These are phyloP conservation scores for Scomberomorus guttatus DNA, from an alignment of 2,797 vertebrate species.

Conservation along the genomic window DNA sequence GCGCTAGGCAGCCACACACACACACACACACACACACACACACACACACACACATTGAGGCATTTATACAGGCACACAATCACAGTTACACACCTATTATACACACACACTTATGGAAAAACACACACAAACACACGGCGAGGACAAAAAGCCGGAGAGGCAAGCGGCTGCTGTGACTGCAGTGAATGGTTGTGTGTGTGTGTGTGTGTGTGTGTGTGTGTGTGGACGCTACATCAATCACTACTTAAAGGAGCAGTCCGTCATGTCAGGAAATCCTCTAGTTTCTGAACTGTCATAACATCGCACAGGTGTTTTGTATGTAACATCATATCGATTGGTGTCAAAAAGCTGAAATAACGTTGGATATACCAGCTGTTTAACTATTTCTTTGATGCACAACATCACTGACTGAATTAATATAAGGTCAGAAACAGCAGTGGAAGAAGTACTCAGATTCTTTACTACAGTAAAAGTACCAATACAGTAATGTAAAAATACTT, in stretches of 20 bases:
- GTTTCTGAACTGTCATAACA: too few relatives aligned
- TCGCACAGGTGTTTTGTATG: too few relatives aligned
- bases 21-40: conserved; percentile 15
- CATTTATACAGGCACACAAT: conserved; percentile 22
- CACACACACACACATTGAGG: neutral
- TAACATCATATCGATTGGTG: too few relatives aligned
- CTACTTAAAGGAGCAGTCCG: neutral
- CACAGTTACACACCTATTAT: conserved; percentile 33
- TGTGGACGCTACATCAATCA: neutral
- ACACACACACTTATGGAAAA: neutral
- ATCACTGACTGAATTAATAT: too few relatives aligned
- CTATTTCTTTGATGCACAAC: too few relatives aligned
- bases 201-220: neutral
- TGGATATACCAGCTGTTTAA: too few relatives aligned
- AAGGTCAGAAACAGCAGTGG: too few relatives aligned
- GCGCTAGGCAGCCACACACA: conserved; percentile 39
- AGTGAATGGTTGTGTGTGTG: neutral
- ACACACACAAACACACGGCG: neutral
- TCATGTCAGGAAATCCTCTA: neutral
- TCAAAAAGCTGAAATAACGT: too few relatives aligned
- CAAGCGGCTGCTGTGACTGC: neutral
- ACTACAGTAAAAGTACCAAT: too few relatives aligned
- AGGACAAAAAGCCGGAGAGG: neutral
- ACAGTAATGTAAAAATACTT: too few relatives aligned
- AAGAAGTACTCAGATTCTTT: too few relatives aligned